Conservation (phyloP, 2,888 invertebrate genomes). For the Argyresthia albistria region DNA sequence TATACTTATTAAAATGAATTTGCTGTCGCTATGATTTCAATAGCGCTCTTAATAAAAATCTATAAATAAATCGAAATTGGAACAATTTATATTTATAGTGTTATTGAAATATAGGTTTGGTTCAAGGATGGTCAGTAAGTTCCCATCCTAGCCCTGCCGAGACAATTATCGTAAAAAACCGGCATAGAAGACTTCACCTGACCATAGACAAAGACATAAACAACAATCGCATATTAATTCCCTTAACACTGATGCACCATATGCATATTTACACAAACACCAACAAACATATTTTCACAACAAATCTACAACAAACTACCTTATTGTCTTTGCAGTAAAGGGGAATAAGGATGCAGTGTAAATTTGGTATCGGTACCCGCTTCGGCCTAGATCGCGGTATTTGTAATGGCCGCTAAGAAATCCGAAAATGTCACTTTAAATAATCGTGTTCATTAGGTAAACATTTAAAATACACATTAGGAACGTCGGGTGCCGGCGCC, state of each 20-base stretch:
- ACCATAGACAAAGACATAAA: slow-evolving; percentile 20
- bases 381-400: slow-evolving; percentile 19
- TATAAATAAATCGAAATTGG: too few species aligned
- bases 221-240: slow-evolving; percentile 25
- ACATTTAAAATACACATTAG: slow-evolving; percentile 69
- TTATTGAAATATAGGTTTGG: too few species aligned
- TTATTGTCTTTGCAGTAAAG: too few species aligned
- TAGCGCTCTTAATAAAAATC: too few species aligned
- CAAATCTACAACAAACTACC: too few species aligned
- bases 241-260: slow-evolving; percentile 9
- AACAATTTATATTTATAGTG: too few species aligned
- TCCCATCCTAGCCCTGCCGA: background rate
- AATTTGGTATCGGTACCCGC: background rate
- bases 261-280: background rate
- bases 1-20: too few species aligned
- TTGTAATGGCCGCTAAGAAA: slow-evolving; percentile 45
- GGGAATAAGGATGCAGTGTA: too few species aligned
- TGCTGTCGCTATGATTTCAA: too few species aligned
- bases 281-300: too few species aligned
- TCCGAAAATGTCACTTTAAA: slow-evolving; percentile 68
- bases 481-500: slow-evolving; percentile 63
- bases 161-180: background rate
- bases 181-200: background rate
- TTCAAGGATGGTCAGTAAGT: too few species aligned
- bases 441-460: slow-evolving; percentile 69